These are phyloP conservation scores for Eupleurogrammus muticus DNA, from an alignment of 2,797 vertebrate genomes.

Conservation along the genomic window DNA sequence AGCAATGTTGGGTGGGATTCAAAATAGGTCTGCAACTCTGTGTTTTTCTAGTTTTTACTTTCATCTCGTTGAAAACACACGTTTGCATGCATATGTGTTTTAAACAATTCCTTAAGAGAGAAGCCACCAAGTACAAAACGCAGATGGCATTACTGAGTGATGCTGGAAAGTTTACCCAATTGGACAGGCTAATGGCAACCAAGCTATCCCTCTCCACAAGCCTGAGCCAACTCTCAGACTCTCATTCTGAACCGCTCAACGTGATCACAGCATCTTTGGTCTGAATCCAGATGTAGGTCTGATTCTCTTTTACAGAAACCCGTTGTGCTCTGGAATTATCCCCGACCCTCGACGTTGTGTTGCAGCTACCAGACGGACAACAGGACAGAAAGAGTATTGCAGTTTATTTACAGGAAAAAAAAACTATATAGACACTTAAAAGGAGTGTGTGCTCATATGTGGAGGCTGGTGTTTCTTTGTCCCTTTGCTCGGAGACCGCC, in stretches of 20 bases:
- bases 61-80: too few relatives aligned
- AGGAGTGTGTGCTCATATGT: slow-evolving; percentile 18
- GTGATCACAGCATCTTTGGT: slow-evolving; percentile 12
- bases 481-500: slow-evolving; percentile 69
- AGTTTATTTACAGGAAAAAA: slow-evolving; percentile 36
- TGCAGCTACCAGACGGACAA: neutral
- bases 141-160: neutral
- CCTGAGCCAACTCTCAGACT: neutral
- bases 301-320: slow-evolving; percentile 10
- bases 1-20: too few relatives aligned
- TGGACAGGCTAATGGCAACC: neutral
- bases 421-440: slow-evolving; percentile 29
- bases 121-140: too few relatives aligned
- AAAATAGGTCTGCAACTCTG: too few relatives aligned
- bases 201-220: neutral
- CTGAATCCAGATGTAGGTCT: slow-evolving; percentile 5
- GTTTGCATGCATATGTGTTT: too few relatives aligned
- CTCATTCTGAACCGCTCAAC: neutral
- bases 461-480: slow-evolving; percentile 17
- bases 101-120: too few relatives aligned
- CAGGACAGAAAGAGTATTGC: neutral
- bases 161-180: too few relatives aligned
- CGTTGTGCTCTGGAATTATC: neutral
- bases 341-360: neutral
- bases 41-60: too few relatives aligned